Evolutionary conservation across 1,140 invertebrate species (phyloP).

Genomic region (Nasonia longicornis): DNA sequence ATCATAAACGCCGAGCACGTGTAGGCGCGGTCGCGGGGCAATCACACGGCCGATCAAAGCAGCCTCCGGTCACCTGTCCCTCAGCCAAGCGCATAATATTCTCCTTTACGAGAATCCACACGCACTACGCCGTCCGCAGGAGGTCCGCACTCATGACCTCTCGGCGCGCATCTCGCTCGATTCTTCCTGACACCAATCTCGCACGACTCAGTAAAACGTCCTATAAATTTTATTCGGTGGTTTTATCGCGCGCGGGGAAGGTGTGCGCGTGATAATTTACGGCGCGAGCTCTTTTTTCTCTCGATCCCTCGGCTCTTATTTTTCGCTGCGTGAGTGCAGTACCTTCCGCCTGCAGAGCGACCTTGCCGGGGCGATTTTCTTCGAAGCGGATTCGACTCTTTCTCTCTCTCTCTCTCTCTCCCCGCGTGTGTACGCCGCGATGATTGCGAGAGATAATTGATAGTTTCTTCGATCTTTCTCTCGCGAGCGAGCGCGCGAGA

Average conservation of each 20-base stretch:
- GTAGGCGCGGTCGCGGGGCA: conserved; percentile 37
- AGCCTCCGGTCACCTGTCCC: conserved; percentile 62
- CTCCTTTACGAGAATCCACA: conserved; percentile 63
- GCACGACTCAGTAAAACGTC: conserved; percentile 64
- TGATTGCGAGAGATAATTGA: conserved; percentile 33
- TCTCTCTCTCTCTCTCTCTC: not conserved
- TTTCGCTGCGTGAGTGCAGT: not conserved
- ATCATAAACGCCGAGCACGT: conserved; percentile 15
- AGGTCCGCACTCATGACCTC: conserved; percentile 55
- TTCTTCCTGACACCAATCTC: conserved; percentile 63
- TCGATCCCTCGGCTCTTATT: not conserved
- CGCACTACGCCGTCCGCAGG: conserved; percentile 56
- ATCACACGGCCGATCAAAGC: conserved; percentile 41
- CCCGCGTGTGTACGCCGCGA: not conserved
- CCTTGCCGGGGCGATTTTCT: conserved; percentile 10
- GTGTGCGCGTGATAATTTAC: conserved; percentile 61
- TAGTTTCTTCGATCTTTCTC: conserved; percentile 39
- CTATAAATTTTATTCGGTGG: conserved; percentile 66
- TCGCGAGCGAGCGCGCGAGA: too few relatives aligned
- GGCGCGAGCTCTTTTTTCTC: conserved; percentile 42
- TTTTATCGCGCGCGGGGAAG: conserved; percentile 52
- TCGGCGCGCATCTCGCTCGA: conserved; percentile 64
- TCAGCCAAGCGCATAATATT: conserved; percentile 50
- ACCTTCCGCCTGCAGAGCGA: conserved; percentile 7
- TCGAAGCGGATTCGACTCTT: conserved; percentile 5